phyloP scores from a whole-genome alignment of 2,113 vertebrate genomes.

The Diadophis punctatus region DNA sequence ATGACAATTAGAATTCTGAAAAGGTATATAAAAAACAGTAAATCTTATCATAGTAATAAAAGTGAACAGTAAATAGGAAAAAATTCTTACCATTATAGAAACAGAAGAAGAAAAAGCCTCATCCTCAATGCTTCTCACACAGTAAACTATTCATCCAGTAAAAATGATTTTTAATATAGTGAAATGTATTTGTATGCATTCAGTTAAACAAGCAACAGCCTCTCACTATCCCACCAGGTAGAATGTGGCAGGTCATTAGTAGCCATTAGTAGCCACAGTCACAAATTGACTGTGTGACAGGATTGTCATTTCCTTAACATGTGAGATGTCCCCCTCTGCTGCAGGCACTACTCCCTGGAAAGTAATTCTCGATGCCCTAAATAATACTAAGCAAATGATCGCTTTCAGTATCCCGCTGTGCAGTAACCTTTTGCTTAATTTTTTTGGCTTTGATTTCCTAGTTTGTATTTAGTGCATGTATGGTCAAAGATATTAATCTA shows the following conservation, averaged over 20 bases:
- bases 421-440: background rate
- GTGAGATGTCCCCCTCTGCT: background rate
- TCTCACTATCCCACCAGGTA: background rate
- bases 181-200: background rate
- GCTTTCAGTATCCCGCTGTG: background rate
- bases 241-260: background rate
- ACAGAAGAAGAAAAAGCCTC: background rate
- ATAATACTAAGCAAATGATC: background rate
- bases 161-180: slow-evolving; percentile 7
- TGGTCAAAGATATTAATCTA: background rate
- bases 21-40: background rate
- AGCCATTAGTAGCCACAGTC: background rate
- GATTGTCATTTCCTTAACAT: background rate
- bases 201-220: background rate
- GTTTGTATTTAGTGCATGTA: background rate
- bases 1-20: background rate
- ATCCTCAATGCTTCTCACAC: background rate
- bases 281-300: slow-evolving; percentile 13
- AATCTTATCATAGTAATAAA: background rate
- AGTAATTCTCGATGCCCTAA: background rate
- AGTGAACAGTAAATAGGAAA: background rate
- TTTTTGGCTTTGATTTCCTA: background rate
- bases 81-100: background rate
- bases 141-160: slow-evolving; percentile 1
- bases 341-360: background rate